A percentile compares a stretch with the other conserved stretches of the same genome.
phyloP scores from a whole-genome alignment of 2,888 invertebrate genomes.

The Torymus texanus region DNA sequence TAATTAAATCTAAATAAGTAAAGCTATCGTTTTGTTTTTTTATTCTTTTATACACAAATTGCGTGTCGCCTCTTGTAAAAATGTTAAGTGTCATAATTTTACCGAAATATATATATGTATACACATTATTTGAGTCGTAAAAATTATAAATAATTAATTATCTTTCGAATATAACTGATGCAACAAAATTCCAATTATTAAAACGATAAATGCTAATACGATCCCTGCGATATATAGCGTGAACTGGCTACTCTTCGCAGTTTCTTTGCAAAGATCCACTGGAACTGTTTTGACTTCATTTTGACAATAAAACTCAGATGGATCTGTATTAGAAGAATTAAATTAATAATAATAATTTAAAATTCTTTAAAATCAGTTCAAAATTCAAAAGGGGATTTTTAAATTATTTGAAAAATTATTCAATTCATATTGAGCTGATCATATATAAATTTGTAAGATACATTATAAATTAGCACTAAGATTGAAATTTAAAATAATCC shows the following conservation, averaged over 20 bases:
- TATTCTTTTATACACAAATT: constrained; percentile 45
- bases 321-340: constrained; percentile 66
- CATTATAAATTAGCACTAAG: too few species aligned
- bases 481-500: too few species aligned
- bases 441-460: too few species aligned
- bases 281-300: constrained; percentile 75
- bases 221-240: constrained; percentile 79
- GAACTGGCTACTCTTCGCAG: constrained; percentile 78
- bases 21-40: constrained; percentile 20
- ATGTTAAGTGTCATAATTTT: constrained; percentile 56
- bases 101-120: constrained; percentile 53
- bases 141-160: constrained; percentile 48
- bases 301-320: constrained; percentile 73
- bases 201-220: constrained; percentile 80
- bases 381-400: neutral
- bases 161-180: constrained; percentile 70
- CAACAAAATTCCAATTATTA: constrained; percentile 80
- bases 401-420: too few species aligned
- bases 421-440: too few species aligned
- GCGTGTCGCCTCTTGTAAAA: constrained; percentile 38
- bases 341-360: neutral
- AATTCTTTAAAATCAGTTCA: constrained; percentile 4
- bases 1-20: constrained; percentile 40
- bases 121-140: constrained; percentile 51
- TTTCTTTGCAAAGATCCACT: constrained; percentile 77